Evolutionary conservation across 1,140 invertebrate species (phyloP).

Genomic region (Drosophila bipectinata): DNA sequence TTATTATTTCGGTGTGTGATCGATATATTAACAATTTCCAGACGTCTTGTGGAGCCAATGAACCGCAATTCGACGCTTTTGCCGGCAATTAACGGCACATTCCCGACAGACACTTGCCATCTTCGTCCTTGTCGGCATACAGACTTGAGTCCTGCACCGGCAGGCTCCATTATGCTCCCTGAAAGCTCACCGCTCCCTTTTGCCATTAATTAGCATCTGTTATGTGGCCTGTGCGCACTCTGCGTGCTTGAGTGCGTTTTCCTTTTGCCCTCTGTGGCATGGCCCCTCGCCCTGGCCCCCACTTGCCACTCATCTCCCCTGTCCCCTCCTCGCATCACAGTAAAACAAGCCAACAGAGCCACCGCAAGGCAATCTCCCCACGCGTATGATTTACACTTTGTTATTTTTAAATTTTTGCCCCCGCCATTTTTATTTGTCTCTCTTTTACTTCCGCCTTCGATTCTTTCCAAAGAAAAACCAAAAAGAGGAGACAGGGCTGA

Average conservation of each 20-base stretch:
- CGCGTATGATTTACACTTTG: conserved; percentile 80
- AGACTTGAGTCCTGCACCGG: conserved; percentile 20
- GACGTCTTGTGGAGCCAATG: conserved; percentile 53
- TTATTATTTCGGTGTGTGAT: conserved; percentile 18
- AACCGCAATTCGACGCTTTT: conserved; percentile 78
- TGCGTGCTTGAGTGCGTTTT: conserved; percentile 67
- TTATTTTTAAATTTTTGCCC: conserved; percentile 79
- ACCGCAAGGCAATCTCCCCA: conserved; percentile 51
- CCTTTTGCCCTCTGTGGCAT: conserved; percentile 1
- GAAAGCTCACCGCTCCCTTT: conserved; percentile 26
- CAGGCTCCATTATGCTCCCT: conserved; percentile 29
- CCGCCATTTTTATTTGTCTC: conserved; percentile 49
- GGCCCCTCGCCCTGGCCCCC: conserved; percentile 3
- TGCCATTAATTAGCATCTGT: conserved; percentile 79
- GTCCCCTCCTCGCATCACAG: neutral
- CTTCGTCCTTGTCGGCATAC: conserved; percentile 36
- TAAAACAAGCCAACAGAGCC: conserved; percentile 12
- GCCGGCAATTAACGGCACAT: conserved; percentile 77
- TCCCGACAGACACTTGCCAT: conserved; percentile 49
- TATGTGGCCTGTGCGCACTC: conserved; percentile 46
- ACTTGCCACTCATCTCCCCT: no score
- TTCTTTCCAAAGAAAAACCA: conserved; percentile 1
- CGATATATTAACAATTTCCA: conserved; percentile 55
- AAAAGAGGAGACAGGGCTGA: neutral
- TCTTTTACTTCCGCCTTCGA: conserved; percentile 50